phyloP scores from a whole-genome alignment of 2,888 invertebrate species.

The Eupithecia pulchellata region DNA sequence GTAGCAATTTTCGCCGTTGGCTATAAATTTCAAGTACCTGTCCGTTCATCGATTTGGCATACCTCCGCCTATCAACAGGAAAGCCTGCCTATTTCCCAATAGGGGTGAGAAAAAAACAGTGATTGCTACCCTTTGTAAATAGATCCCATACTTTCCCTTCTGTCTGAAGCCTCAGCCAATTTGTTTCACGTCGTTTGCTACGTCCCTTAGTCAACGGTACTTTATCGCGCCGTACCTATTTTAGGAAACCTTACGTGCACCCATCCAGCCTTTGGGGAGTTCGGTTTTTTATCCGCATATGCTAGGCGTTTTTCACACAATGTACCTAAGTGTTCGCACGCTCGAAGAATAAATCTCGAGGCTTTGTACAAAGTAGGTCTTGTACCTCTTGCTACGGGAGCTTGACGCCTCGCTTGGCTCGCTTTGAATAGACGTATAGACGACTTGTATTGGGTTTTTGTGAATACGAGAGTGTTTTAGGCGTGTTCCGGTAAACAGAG shows the following conservation, averaged over 20 bases:
- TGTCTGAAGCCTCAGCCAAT: slow-evolving; percentile 38
- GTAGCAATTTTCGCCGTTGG: not conserved
- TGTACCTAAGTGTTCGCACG: slow-evolving; percentile 32
- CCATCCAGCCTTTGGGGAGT: slow-evolving; percentile 37
- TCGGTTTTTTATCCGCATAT: slow-evolving; percentile 28
- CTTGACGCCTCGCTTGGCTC: slow-evolving; percentile 19
- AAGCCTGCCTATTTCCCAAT: slow-evolving; percentile 10
- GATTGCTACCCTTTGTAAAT: slow-evolving; percentile 4
- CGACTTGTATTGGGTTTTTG: slow-evolving; percentile 1
- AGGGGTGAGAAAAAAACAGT: slow-evolving; percentile 4
- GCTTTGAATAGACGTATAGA: slow-evolving; percentile 16
- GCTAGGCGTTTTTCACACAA: slow-evolving; percentile 37
- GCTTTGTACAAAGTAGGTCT: slow-evolving; percentile 26
- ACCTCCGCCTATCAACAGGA: not conserved
- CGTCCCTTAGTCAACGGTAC: slow-evolving; percentile 45
- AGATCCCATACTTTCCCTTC: slow-evolving; percentile 20
- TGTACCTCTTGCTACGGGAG: slow-evolving; percentile 19
- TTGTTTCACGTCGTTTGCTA: slow-evolving; percentile 42
- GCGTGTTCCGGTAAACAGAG: not conserved
- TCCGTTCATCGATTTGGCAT: not conserved
- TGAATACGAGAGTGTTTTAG: slow-evolving; percentile 1
- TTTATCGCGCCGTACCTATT: slow-evolving; percentile 43
- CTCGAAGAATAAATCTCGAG: slow-evolving; percentile 29
- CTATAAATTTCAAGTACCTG: not conserved
- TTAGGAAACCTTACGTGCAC: slow-evolving; percentile 41